Percentiles rank a stretch among this genome's conserved stretches.
phyloP scores from a whole-genome alignment of 2,888 invertebrate genomes.

The Callyntrura guangdongensis region DNA sequence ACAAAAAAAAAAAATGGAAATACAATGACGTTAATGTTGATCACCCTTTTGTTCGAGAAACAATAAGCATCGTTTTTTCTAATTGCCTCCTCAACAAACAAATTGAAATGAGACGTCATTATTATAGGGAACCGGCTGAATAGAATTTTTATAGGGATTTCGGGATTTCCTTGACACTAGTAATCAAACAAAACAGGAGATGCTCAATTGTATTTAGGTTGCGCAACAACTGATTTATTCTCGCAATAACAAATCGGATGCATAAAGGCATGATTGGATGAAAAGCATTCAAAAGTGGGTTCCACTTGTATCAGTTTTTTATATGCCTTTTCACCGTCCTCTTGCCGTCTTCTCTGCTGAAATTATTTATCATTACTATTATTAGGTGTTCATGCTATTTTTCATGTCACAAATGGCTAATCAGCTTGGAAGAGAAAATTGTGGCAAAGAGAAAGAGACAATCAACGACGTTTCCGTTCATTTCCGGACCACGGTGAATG shows the following conservation, averaged over 20 bases:
- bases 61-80: background rate
- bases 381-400: background rate
- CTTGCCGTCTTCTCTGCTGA: background rate
- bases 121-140: no score
- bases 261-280: no score
- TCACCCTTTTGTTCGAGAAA: background rate
- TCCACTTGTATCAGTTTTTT: background rate
- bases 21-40: background rate
- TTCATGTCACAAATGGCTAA: background rate
- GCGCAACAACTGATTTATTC: no score
- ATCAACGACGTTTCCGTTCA: background rate
- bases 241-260: background rate
- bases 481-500: conserved; percentile 28
- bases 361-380: background rate
- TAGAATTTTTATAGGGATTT: no score
- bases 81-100: no score
- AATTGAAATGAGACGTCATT: no score
- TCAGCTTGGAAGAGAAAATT: conserved; percentile 24
- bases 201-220: background rate
- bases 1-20: background rate
- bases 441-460: background rate
- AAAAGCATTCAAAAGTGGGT: background rate
- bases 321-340: background rate
- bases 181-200: background rate
- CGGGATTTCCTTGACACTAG: no score